Evolutionary conservation across 2,888 invertebrate species (phyloP).

Genomic region (Sminthurinus aureus): DNA sequence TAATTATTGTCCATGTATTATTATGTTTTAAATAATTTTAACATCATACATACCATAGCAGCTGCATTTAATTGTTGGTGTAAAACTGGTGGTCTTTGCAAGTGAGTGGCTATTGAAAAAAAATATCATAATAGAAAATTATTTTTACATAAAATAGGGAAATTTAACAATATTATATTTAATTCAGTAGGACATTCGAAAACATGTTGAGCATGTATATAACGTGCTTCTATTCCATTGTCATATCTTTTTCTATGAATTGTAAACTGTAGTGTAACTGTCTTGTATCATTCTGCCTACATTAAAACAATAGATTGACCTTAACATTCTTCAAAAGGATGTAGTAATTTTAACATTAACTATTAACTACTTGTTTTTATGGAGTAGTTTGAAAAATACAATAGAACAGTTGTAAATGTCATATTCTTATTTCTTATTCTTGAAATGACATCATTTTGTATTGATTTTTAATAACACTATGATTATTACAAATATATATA

Average conservation of each 20-base stretch:
- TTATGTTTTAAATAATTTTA: constrained; percentile 43
- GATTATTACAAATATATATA: not conserved
- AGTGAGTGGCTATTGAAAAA: constrained; percentile 65
- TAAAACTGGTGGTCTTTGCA: constrained; percentile 69
- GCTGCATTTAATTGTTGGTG: constrained; percentile 64
- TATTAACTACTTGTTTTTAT: not conserved
- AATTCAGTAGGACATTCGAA: not conserved
- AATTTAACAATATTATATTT: too few species aligned
- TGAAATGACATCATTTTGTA: not conserved
- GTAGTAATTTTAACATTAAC: not conserved
- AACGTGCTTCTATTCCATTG: not conserved
- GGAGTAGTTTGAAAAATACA: not conserved
- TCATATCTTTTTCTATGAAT: not conserved
- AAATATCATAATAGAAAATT: constrained; percentile 29
- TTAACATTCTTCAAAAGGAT: not conserved
- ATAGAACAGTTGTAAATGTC: not conserved
- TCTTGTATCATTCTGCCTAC: not conserved
- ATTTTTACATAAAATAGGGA: not conserved
- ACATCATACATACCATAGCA: constrained; percentile 44
- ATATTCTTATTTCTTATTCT: not conserved
- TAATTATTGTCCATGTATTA: too few species aligned
- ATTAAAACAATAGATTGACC: not conserved
- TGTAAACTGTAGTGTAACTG: not conserved
- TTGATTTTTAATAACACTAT: not conserved
- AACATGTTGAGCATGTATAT: not conserved